A percentile compares a stretch with the other conserved stretches of the same genome.
Evolutionary conservation across 1,140 invertebrate genomes (phyloP).

Genomic region (Hyles euphorbiae): DNA sequence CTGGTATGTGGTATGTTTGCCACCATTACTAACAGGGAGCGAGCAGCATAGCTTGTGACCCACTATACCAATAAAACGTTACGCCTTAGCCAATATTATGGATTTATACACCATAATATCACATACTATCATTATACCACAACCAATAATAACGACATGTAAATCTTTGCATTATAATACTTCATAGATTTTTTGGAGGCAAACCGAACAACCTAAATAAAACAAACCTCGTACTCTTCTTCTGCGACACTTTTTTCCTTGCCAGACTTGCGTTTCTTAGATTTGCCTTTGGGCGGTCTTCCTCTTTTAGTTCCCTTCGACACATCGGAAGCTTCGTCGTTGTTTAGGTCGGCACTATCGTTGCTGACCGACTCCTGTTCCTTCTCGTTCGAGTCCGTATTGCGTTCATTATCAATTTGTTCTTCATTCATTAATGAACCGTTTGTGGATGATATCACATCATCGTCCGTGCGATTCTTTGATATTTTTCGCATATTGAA

Average conservation of each 20-base stretch:
- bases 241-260: constrained; percentile 37
- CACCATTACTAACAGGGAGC: no score
- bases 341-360: constrained; percentile 16
- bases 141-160: no score
- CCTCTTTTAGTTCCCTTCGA: constrained; percentile 40
- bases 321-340: constrained; percentile 25
- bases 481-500: constrained; percentile 63
- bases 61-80: no score
- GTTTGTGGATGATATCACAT: constrained; percentile 64
- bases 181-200: background rate
- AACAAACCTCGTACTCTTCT: constrained; percentile 57
- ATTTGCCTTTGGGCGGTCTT: constrained; percentile 42
- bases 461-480: constrained; percentile 59
- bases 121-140: no score
- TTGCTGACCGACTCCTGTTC: constrained; percentile 16
- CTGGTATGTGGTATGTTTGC: no score
- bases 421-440: constrained; percentile 55
- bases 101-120: no score
- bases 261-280: constrained; percentile 43
- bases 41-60: no score
- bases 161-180: background rate
- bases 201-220: constrained; percentile 4
- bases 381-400: constrained; percentile 23
- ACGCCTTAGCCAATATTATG: no score
- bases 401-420: constrained; percentile 34